phyloP scores from a whole-genome alignment of 2,797 vertebrate genomes.

The Leuciscus waleckii region DNA sequence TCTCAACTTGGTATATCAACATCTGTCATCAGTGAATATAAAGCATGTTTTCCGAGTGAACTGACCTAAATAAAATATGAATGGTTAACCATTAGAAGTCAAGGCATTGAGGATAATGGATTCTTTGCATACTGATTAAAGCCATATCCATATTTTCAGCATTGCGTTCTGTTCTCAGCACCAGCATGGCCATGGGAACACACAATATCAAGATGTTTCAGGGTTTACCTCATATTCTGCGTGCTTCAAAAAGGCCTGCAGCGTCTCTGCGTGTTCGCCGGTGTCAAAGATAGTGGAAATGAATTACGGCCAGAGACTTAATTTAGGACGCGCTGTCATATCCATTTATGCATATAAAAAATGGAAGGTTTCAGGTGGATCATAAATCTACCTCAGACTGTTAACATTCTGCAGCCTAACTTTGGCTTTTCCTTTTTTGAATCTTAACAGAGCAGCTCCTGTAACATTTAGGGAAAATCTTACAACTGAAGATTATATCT shows the following conservation, averaged over 20 bases:
- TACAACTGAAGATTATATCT: not conserved
- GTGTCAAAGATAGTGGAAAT: slow-evolving; percentile 50
- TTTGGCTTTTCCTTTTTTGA: slow-evolving; percentile 47
- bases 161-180: not conserved
- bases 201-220: not conserved
- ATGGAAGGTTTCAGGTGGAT: slow-evolving; percentile 50
- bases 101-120: slow-evolving; percentile 48
- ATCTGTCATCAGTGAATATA: slow-evolving; percentile 34
- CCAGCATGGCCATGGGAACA: not conserved
- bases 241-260: slow-evolving; percentile 52
- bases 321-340: slow-evolving; percentile 56
- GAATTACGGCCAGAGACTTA: slow-evolving; percentile 61
- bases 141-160: slow-evolving; percentile 38
- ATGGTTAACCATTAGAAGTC: slow-evolving; percentile 66
- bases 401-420: slow-evolving; percentile 38
- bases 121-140: slow-evolving; percentile 64
- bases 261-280: slow-evolving; percentile 56
- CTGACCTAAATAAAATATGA: slow-evolving; percentile 65
- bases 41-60: slow-evolving; percentile 9
- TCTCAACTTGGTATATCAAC: not conserved
- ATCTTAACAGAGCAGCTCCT: not conserved
- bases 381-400: slow-evolving; percentile 46
- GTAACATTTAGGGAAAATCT: not conserved
- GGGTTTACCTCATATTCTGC: slow-evolving; percentile 6
- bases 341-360: slow-evolving; percentile 54